These are phyloP conservation scores for Phrynocephalus forsythii DNA, from an alignment of 2,797 vertebrate genomes.

Conservation along the genomic window DNA sequence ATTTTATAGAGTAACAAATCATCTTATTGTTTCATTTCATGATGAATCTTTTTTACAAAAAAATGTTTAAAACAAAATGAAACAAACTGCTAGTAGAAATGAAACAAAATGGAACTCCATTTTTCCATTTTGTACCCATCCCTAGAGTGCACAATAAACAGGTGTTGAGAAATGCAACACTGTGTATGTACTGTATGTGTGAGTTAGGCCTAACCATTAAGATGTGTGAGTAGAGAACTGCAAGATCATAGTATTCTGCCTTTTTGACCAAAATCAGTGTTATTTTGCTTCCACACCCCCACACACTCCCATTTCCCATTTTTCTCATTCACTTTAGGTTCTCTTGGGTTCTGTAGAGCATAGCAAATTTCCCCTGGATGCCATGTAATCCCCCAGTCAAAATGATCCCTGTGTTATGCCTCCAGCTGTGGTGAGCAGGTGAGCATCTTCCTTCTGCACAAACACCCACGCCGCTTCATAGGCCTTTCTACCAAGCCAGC, in stretches of 20 bases:
- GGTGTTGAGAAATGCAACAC: background rate
- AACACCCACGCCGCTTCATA: background rate
- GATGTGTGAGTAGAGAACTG: background rate
- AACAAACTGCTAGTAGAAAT: too few species aligned
- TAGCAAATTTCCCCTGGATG: background rate
- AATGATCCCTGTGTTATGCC: background rate
- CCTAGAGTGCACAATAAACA: background rate
- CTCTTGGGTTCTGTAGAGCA: background rate
- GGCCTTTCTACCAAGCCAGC: background rate
- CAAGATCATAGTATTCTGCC: background rate
- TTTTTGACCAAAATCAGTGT: background rate
- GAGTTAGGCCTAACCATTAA: background rate
- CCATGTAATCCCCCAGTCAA: background rate
- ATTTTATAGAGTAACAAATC: too few species aligned
- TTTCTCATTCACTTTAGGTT: background rate
- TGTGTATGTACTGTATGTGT: too few species aligned
- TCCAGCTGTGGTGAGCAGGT: background rate
- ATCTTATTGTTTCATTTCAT: too few species aligned
- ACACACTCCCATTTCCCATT: background rate
- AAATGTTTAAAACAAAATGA: too few species aligned
- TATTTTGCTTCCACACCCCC: background rate
- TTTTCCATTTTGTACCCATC: too few species aligned
- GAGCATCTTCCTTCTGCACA: conserved; percentile 2
- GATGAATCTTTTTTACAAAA: too few species aligned
- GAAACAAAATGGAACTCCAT: too few species aligned